Evolutionary conservation across 2,888 invertebrate species (phyloP), one percentile per base, ranked within the genome.

Genomic region (Trichacis sp.): DNA sequence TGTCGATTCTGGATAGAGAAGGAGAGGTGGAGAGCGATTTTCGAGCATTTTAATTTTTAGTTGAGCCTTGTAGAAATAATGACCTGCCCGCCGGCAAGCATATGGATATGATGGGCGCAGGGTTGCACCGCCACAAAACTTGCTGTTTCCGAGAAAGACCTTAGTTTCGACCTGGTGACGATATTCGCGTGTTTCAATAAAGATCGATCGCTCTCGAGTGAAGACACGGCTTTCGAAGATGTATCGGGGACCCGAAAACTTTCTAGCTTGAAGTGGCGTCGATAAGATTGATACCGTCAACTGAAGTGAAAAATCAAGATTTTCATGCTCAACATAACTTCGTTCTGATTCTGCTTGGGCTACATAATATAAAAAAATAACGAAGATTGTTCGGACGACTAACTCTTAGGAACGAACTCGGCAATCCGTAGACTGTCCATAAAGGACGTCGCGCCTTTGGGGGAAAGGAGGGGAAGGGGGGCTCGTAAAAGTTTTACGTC

Each of bases 1-100:
- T 33, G 36, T 8, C 29, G 17, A 33, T 33, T 40, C 15, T 40
- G 18, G 17, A 45, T 33, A 65, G 57, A 43, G 40, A 58, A 65
- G 59, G 68, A 70, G 52, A 67, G 49, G 60, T n/a, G n/a, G n/a
- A n/a, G 75, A 73, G 71, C 79, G 82, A 83, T 82, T 83, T 83
- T 82, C 79, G 71, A 72, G 74, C 77, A 81, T n/a, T n/a, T n/a
- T n/a, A n/a, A n/a, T n/a, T 81, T 82, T 81, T 83, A 66, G 78
- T 71, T 68, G 71, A 70, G 67, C 71, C 71, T 68, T 64, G 58
- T 67, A 71, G 77, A 79, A 77, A 82, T 82, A 83, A 81, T 81
- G 78, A 80, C 73, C 76, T 68, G 74, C 75, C 79, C 78, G 71
- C 68, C 78, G 82, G 82, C 82, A 75, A 80, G 82, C 82, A 83